phyloP scores from a whole-genome alignment of 2,797 vertebrate genomes.

The Todus mexicanus region DNA sequence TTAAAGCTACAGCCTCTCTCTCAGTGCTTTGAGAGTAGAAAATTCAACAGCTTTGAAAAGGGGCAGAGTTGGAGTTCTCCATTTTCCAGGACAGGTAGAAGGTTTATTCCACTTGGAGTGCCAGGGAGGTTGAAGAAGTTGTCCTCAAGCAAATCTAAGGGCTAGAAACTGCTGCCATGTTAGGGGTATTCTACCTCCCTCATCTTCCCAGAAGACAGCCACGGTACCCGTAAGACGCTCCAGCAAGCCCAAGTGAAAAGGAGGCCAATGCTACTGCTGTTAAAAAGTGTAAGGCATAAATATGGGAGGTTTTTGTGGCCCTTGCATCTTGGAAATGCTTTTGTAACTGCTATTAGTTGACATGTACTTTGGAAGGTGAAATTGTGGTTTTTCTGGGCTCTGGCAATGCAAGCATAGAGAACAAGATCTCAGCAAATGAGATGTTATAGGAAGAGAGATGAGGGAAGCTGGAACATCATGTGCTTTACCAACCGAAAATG shows the following conservation, averaged over 20 bases:
- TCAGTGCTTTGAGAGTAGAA: conserved; percentile 1
- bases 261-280: neutral
- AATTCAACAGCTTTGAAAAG: neutral
- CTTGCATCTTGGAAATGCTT: neutral
- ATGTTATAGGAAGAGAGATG: neutral
- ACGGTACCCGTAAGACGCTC: accelerated
- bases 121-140: neutral
- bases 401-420: neutral
- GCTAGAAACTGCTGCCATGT: neutral
- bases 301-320: neutral
- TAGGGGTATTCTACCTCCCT: neutral
- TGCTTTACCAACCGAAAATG: conserved; percentile 19
- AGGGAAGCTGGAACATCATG: conserved; percentile 25
- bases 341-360: neutral
- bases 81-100: neutral
- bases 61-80: neutral
- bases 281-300: neutral
- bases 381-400: neutral
- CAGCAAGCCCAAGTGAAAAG: neutral
- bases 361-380: conserved; percentile 3
- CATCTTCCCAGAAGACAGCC: neutral
- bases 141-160: neutral
- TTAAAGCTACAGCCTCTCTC: neutral
- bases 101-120: neutral
- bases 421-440: neutral